Base-by-base conservation (phyloP, 2,888 invertebrate genomes). In the Chrysopilus asiliformis region DNA sequence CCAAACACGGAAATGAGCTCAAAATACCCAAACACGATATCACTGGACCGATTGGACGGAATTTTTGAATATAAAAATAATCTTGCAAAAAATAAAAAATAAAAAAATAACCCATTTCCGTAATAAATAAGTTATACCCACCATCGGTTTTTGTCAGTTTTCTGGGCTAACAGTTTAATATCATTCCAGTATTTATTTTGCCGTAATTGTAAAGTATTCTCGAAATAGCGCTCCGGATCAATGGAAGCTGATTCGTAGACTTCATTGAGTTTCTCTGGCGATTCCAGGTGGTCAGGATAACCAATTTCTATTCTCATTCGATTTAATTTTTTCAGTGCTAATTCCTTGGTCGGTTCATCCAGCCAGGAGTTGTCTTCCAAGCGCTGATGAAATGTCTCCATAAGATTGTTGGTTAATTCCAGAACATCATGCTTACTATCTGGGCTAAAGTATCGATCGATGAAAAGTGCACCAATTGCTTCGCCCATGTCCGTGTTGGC, bases 391-490 rank as follows among this genome's bases (percentile, higher is more conserved):
- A 22, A 22, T 22, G 22, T 8, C 10, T 22, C 22, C 10, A 7
- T 22, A 10, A 22, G 7, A 22, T 10, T 22, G 7, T 22, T 22
- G 10, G 22, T 22, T 8, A 22, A 8, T 22, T 22, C 22, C 10
- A 22, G 10, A 22, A 22, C 22, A 53, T 83, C 85, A 42, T 79
- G 75, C 63, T 79, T 79, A 53, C 87, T 85, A 45, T 74, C 77
- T 52, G 84, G 76, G 46, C 86, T 81, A 50, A 90, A 91, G 53
- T 85, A 79, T 52, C 77, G 76, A 38, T 68, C 61, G 0, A 90
- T 85, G 53, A 89, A 91, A 67, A 90, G 72, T 1, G 84, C 75
- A 0, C 90, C 89, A 17, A 87, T 68, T 1, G 87, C 86, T 80
- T 86, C 85, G 1, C 40, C 42, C 45, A 46, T 45, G 35, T 45